Conservation (phyloP, 2,113 vertebrate species). For the Baryphthengus martii region DNA sequence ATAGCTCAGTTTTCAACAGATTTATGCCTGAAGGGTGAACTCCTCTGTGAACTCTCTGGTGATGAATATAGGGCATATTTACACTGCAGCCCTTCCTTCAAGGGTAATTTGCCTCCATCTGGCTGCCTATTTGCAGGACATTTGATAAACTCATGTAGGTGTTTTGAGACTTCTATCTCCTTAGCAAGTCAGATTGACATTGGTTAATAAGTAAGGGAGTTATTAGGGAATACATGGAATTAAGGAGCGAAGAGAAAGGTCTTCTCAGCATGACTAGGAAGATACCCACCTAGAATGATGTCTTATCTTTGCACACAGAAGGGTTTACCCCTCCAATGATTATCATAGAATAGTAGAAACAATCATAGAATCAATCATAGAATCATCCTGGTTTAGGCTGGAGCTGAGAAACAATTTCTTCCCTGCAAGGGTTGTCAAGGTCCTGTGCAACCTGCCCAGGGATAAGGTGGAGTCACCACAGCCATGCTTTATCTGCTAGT, state of each 20-base stretch:
- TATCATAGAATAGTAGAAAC: not conserved
- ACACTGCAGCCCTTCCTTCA: not conserved
- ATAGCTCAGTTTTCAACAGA: not conserved
- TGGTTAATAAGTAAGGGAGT: not conserved
- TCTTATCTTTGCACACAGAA: not conserved
- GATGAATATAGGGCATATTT: not conserved
- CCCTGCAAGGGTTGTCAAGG: too few relatives aligned
- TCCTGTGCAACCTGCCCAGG: too few relatives aligned
- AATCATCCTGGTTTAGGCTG: too few relatives aligned
- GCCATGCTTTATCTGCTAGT: too few relatives aligned
- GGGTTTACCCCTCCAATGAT: not conserved
- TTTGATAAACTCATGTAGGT: not conserved
- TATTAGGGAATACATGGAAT: not conserved
- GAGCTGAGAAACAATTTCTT: too few relatives aligned
- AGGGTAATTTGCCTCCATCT: not conserved
- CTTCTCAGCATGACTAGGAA: too few relatives aligned
- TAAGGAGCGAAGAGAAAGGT: not conserved
- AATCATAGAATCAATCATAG: too few relatives aligned
- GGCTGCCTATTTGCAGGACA: not conserved
- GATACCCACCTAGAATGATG: not conserved
- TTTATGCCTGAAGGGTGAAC: conserved; percentile 6
- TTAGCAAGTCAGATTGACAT: not conserved
- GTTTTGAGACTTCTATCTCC: not conserved
- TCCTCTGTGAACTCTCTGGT: not conserved
- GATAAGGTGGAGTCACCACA: too few relatives aligned